Evolutionary conservation across 2,797 vertebrate species (phyloP).

Genomic region (Thunnus albacares): DNA sequence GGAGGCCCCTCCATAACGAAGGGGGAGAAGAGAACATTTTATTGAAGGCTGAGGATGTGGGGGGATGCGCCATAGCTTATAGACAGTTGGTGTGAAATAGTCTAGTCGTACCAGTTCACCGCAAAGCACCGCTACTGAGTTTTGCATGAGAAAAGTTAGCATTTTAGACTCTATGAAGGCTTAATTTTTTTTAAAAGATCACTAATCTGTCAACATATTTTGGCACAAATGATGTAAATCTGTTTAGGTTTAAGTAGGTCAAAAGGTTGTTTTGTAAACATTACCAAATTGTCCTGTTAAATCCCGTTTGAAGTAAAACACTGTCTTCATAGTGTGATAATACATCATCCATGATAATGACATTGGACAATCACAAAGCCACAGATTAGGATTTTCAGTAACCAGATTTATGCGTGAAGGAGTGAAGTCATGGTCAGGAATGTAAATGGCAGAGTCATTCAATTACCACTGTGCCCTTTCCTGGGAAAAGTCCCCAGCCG

Average conservation of each 20-base stretch:
- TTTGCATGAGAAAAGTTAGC: neutral
- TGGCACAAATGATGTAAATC: slow-evolving; percentile 35
- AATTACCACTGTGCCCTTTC: slow-evolving; percentile 75
- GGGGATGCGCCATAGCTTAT: slow-evolving; percentile 66
- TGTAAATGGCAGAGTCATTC: slow-evolving; percentile 81
- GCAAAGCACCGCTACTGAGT: slow-evolving; percentile 3
- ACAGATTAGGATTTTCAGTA: slow-evolving; percentile 75
- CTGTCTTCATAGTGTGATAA: slow-evolving; percentile 43
- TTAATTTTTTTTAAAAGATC: neutral
- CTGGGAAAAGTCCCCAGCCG: slow-evolving; percentile 79
- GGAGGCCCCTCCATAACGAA: slow-evolving; percentile 83
- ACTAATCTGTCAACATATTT: slow-evolving; percentile 29
- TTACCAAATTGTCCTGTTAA: slow-evolving; percentile 59
- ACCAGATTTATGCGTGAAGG: slow-evolving; percentile 78
- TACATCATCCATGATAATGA: slow-evolving; percentile 65
- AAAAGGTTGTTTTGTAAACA: slow-evolving; percentile 55
- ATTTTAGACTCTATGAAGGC: slow-evolving; percentile 18
- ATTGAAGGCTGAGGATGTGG: slow-evolving; percentile 78
- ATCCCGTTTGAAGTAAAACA: slow-evolving; percentile 51
- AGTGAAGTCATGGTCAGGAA: slow-evolving; percentile 80
- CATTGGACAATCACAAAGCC: slow-evolving; percentile 71
- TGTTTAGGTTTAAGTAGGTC: slow-evolving; percentile 56
- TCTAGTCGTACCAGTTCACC: slow-evolving; percentile 51
- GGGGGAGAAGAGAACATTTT: slow-evolving; percentile 77
- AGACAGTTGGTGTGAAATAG: slow-evolving; percentile 75